Evolutionary conservation across 2,888 invertebrate species (phyloP).

Genomic region (Parelbella ahira): DNA sequence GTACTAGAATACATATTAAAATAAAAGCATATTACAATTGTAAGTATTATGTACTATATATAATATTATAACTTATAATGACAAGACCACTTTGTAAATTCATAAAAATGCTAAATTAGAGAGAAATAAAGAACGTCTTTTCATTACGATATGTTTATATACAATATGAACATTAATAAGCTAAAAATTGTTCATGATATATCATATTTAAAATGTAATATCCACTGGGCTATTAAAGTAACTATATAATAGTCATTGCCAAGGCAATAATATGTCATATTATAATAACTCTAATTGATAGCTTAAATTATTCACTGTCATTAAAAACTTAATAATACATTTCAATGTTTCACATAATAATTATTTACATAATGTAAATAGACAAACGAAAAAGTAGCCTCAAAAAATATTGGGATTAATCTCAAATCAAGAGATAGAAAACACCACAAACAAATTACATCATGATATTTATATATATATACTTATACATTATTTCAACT

Average conservation of each 20-base stretch:
- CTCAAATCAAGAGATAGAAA: slow-evolving; percentile 4
- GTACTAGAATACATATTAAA: too few species aligned
- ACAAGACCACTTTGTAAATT: too few species aligned
- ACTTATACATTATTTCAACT: slow-evolving; percentile 9
- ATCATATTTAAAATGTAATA: slow-evolving; percentile 1
- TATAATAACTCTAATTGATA: not conserved
- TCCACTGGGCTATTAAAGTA: slow-evolving; percentile 5
- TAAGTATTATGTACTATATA: too few species aligned
- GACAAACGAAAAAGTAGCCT: slow-evolving; percentile 25
- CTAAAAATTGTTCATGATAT: not conserved
- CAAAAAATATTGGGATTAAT: slow-evolving; percentile 22
- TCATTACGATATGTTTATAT: too few species aligned
- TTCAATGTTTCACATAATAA: slow-evolving; percentile 5
- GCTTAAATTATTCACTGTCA: not conserved
- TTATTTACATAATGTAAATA: slow-evolving; percentile 5
- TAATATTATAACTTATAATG: too few species aligned
- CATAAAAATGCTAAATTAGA: too few species aligned
- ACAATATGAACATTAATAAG: too few species aligned
- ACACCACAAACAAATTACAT: slow-evolving; percentile 9
- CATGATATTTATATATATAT: slow-evolving; percentile 8
- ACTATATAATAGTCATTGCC: slow-evolving; percentile 10
- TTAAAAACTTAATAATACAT: not conserved
- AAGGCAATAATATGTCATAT: slow-evolving; percentile 5
- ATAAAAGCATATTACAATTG: too few species aligned
- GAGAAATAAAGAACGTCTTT: too few species aligned